Evolutionary conservation across 2,888 invertebrate genomes (phyloP).

Genomic region (Antheraea assamensis): DNA sequence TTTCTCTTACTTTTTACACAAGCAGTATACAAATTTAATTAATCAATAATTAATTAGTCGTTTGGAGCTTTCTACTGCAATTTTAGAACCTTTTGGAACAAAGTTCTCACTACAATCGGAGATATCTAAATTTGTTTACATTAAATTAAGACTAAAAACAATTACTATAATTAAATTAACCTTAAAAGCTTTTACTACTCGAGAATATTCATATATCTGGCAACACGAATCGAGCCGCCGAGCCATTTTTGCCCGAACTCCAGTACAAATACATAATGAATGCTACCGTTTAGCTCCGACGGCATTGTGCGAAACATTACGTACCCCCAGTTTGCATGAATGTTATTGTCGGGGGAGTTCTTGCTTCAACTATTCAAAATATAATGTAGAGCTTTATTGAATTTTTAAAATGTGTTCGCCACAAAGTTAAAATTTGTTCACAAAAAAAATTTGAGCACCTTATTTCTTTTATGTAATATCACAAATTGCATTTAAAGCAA

Average conservation of each 20-base stretch:
- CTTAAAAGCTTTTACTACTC: not conserved
- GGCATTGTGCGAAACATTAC: slow-evolving; percentile 61
- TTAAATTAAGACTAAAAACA: not conserved
- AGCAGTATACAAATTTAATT: not conserved
- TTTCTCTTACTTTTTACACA: not conserved
- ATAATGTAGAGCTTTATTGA: slow-evolving; percentile 31
- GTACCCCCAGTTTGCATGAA: slow-evolving; percentile 49
- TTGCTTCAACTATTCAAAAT: slow-evolving; percentile 51
- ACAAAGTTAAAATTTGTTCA: slow-evolving; percentile 20
- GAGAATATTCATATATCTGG: slow-evolving; percentile 4
- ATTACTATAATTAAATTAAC: not conserved
- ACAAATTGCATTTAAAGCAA: not conserved
- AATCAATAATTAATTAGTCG: not conserved
- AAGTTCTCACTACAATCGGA: not conserved
- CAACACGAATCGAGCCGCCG: slow-evolving; percentile 31
- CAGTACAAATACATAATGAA: slow-evolving; percentile 78
- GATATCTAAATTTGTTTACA: not conserved
- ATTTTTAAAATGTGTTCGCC: slow-evolving; percentile 37
- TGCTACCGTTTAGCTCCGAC: slow-evolving; percentile 60
- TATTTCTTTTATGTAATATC: not conserved
- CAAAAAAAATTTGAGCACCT: not conserved
- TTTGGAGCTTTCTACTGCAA: not conserved
- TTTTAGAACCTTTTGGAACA: not conserved
- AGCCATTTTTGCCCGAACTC: slow-evolving; percentile 72
- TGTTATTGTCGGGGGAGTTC: slow-evolving; percentile 55